These are phyloP conservation scores for Corvus hawaiiensis DNA, from an alignment of 2,113 vertebrate genomes.

Conservation along the genomic window DNA sequence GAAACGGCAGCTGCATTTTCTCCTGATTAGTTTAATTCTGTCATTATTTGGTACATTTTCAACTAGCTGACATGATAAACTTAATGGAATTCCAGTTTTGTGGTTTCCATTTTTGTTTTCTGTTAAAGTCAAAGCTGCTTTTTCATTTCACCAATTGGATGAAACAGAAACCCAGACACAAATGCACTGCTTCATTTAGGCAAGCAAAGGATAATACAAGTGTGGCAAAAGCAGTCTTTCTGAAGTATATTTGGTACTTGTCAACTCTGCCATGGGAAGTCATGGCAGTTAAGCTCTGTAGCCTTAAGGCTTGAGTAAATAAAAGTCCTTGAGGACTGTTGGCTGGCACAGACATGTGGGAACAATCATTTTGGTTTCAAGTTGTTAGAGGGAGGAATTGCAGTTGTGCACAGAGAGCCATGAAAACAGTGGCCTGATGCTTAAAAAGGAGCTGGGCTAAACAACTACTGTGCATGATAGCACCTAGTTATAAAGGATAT, in stretches of 20 bases:
- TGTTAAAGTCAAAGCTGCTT: background rate
- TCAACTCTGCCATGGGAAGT: background rate
- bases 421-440: constrained; percentile 1
- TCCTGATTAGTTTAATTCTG: background rate
- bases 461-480: background rate
- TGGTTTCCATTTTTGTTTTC: background rate
- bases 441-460: constrained; percentile 16
- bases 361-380: constrained; percentile 63
- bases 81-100: background rate
- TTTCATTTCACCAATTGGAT: background rate
- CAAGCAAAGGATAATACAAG: background rate
- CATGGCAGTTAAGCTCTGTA: constrained; percentile 1
- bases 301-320: constrained; percentile 32
- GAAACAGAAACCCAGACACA: background rate
- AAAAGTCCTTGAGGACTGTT: background rate
- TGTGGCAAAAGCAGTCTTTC: background rate
- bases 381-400: constrained; percentile 44
- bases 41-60: background rate
- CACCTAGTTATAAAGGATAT: constrained; percentile 40
- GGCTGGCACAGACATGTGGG: constrained; percentile 64
- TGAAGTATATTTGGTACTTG: background rate
- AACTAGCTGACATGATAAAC: background rate
- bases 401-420: constrained; percentile 6
- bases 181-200: background rate
- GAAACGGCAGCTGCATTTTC: background rate